These are phyloP conservation scores for Sabatieria punctata DNA, from an alignment of 2,888 invertebrate genomes.

Conservation along the genomic window DNA sequence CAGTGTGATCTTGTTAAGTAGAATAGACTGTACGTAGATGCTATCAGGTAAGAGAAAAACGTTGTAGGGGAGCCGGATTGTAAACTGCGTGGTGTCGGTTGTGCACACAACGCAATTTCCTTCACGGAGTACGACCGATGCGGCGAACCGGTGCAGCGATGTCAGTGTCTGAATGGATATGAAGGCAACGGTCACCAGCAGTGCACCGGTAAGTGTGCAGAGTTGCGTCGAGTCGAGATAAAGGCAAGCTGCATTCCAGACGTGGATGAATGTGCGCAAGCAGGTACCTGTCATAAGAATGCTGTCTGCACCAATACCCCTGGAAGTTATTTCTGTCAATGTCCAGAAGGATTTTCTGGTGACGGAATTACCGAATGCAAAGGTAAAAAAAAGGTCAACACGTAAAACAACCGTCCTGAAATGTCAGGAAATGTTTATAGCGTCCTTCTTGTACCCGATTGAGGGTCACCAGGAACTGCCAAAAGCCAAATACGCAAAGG, in stretches of 20 bases:
- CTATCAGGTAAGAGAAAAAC: no score
- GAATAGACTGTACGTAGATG: no score
- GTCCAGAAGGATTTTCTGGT: slow-evolving; percentile 21
- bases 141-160: slow-evolving; percentile 24
- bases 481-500: slow-evolving; percentile 16
- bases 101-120: slow-evolving; percentile 26
- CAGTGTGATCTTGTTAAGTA: no score
- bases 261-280: slow-evolving; percentile 22
- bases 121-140: slow-evolving; percentile 25
- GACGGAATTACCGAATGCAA: neutral
- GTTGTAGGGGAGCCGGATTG: no score
- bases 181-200: slow-evolving; percentile 22
- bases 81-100: slow-evolving; percentile 12
- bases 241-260: slow-evolving; percentile 14
- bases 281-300: slow-evolving; percentile 20
- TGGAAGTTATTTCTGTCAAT: slow-evolving; percentile 28
- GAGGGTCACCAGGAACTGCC: slow-evolving; percentile 20
- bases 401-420: no score
- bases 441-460: slow-evolving; percentile 20
- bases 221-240: no score
- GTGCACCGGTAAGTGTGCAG: slow-evolving; percentile 23
- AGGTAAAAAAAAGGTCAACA: no score
- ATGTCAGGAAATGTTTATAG: no score
- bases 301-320: slow-evolving; percentile 28
- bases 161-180: slow-evolving; percentile 27